Percentiles rank a stretch among this genome's conserved stretches.
These are phyloP conservation scores for Microplitis manilae DNA, from an alignment of 2,888 invertebrate genomes.

Conservation along the genomic window DNA sequence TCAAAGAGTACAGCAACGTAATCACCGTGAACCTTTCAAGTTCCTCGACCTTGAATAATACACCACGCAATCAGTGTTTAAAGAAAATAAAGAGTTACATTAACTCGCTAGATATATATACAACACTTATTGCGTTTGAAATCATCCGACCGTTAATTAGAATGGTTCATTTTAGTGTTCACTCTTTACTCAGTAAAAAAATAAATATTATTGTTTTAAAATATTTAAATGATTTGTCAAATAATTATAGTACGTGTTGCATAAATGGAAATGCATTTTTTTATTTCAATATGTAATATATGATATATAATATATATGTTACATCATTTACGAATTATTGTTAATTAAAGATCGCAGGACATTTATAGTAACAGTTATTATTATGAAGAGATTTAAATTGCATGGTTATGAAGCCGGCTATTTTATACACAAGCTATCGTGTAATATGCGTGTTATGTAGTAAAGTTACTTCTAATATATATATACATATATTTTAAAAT, in stretches of 20 bases:
- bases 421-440: conserved; percentile 10
- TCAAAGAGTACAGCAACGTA: conserved; percentile 31
- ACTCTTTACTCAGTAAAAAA: neutral
- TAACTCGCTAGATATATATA: conserved; percentile 2
- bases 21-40: conserved; percentile 46
- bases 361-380: conserved; percentile 30
- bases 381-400: conserved; percentile 44
- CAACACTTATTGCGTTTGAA: conserved; percentile 21
- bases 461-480: neutral
- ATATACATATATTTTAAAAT: neutral
- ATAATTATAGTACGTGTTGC: neutral
- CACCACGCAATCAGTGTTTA: conserved; percentile 48
- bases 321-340: conserved; percentile 48
- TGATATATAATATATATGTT: conserved; percentile 6
- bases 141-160: conserved; percentile 35
- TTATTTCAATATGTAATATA: neutral
- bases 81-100: conserved; percentile 1
- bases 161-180: neutral
- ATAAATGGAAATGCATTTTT: no score
- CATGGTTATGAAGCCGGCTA: conserved; percentile 31
- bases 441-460: conserved; percentile 32
- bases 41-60: conserved; percentile 55
- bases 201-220: conserved; percentile 5
- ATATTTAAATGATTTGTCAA: conserved; percentile 2
- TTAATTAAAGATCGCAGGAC: conserved; percentile 48